Evolutionary conservation across 2,113 vertebrate genomes (phyloP).

Genomic region (Anguilla rostrata): DNA sequence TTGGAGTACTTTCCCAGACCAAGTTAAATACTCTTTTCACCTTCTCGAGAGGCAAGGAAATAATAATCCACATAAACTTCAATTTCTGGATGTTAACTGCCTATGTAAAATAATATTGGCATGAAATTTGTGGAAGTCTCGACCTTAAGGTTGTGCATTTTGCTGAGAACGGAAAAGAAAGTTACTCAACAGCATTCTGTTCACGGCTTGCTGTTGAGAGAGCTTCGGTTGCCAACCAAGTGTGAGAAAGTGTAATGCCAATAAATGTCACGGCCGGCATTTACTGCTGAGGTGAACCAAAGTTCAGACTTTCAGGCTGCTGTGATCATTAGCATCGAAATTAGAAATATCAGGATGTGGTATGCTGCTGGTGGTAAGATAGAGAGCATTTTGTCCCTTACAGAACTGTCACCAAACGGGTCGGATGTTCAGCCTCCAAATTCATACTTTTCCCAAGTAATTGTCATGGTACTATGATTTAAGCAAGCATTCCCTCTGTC

Average conservation of each 20-base stretch:
- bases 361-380: background rate
- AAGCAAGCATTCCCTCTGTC: background rate
- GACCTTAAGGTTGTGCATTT: conserved; percentile 17
- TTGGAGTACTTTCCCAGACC: background rate
- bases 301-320: conserved; percentile 10
- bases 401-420: background rate
- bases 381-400: background rate
- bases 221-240: background rate
- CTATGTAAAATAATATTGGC: no score
- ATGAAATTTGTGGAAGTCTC: conserved; percentile 8
- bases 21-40: background rate
- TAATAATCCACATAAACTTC: background rate
- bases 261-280: background rate
- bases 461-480: background rate
- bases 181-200: conserved; percentile 1
- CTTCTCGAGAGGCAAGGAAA: no score
- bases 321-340: background rate
- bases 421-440: background rate
- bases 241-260: background rate
- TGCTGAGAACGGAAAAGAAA: background rate
- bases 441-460: background rate
- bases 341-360: background rate
- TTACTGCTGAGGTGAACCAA: conserved; percentile 12
- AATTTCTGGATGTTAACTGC: background rate
- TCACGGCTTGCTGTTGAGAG: background rate